phyloP scores from a whole-genome alignment of 2,113 vertebrate genomes.

The Chaenogobius annularis region DNA sequence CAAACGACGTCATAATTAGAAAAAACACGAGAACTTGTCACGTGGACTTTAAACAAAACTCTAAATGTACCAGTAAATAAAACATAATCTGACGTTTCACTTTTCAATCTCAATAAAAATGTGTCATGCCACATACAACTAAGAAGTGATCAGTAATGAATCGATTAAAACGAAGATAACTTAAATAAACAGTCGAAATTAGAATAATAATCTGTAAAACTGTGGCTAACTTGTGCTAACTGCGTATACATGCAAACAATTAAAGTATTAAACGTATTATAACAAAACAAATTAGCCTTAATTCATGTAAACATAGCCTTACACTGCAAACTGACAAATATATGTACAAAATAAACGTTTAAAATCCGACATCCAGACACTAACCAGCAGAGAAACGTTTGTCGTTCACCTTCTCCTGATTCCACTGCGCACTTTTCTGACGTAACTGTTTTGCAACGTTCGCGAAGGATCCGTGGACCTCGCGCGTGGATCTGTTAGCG shows the following conservation, averaged over 20 bases:
- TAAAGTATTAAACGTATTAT: no score
- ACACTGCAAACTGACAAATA: background rate
- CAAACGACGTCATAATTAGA: no score
- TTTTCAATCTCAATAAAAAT: no score
- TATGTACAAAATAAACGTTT: background rate
- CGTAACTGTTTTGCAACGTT: conserved; percentile 58
- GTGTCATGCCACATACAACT: no score
- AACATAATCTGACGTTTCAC: no score
- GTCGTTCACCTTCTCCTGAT: conserved; percentile 50
- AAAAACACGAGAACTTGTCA: no score
- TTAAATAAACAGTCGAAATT: background rate
- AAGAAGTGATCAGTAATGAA: background rate
- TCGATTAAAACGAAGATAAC: background rate
- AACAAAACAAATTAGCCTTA: fast-evolving
- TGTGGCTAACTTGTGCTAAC: conserved; percentile 4
- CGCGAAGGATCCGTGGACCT: conserved; percentile 39
- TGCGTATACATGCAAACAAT: background rate
- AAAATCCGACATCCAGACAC: background rate
- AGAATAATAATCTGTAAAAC: background rate
- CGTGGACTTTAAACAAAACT: no score
- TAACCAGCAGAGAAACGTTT: conserved; percentile 22
- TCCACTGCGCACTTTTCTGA: conserved; percentile 56
- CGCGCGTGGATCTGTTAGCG: no score
- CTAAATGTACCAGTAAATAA: no score
- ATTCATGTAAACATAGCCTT: no score